Percentiles rank a stretch among this genome's conserved stretches.
phyloP scores from a whole-genome alignment of 2,113 vertebrate species.

The Psilopsiagon aurifrons region DNA sequence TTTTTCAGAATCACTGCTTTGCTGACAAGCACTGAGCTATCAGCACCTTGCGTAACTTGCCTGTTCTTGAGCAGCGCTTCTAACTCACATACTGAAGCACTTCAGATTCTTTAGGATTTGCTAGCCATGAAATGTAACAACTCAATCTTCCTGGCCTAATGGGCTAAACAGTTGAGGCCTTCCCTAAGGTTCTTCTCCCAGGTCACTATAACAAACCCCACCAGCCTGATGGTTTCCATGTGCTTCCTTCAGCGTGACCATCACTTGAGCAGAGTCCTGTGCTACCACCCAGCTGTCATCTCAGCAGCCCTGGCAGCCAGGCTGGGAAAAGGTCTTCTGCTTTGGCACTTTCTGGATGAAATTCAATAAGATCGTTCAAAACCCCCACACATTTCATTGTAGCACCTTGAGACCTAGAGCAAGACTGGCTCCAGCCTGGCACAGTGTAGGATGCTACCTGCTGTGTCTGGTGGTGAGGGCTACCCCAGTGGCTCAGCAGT shows the following conservation, averaged over 20 bases:
- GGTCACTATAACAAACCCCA: neutral
- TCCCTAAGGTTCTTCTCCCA: neutral
- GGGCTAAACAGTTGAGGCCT: neutral
- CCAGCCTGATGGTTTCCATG: neutral
- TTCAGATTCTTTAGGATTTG: neutral
- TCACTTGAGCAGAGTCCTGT: neutral
- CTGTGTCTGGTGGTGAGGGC: neutral
- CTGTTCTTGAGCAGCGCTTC: neutral
- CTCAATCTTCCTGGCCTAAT: neutral
- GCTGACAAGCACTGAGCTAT: neutral
- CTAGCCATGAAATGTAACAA: neutral
- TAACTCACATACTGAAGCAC: neutral
- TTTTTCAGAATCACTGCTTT: neutral
- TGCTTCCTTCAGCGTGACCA: neutral
- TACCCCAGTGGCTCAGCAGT: accelerated
- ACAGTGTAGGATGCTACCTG: accelerated
- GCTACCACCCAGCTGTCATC: neutral
- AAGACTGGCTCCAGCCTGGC: neutral
- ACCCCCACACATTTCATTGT: neutral
- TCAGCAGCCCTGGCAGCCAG: neutral
- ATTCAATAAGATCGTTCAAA: neutral
- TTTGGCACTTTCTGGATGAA: neutral
- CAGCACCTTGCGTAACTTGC: neutral
- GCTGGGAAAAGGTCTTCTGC: neutral
- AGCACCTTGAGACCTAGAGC: neutral